Evolutionary conservation across 1,140 invertebrate genomes (phyloP), one percentile per base, ranked within the genome.

Genomic region (Drosophila kurseongensis): DNA sequence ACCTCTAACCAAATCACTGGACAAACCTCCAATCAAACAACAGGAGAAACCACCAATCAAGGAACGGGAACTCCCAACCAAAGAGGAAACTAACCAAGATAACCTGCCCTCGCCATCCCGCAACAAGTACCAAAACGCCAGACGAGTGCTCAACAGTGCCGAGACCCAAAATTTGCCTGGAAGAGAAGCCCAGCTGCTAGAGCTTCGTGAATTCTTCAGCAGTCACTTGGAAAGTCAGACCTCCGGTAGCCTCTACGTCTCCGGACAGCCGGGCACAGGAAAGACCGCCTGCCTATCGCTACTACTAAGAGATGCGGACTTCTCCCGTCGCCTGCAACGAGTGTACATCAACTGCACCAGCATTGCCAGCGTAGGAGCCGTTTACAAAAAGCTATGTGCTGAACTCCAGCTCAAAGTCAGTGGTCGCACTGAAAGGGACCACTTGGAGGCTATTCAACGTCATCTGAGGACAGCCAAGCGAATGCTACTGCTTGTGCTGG

Each of bases 251-350:
- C 88, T 99, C 12, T 99, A 99, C 92, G 95, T 99, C 35, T 98
- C 98, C 52, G 98, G 98, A 9, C 97, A 97, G 32, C 98, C 91
- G 4, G 98, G 98, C 12, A 99, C 98, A 14, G 98, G 98, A 2
- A 99, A 99, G 94, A 99, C 98, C 0, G 97, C 97, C 1, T 96
- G 96, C 73, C 93, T 99, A 14, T 95, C 95, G 5, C 94, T 96
- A 50, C 94, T 98, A 16, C 92, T 98, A 8, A 92, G 94, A 29
- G 85, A 93, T 42, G 92, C 94, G 74, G 94, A 95, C 91, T 93
- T 95, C 38, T 93, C 93, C 56, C 90, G 93, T 60, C 93, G 94
- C n/a, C 94, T 95, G 41, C 94, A 94, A 75, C 93, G 94, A 68
- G 94, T 97, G 14, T 97, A 96, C 81, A 93, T 98, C 1, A 98